Evolutionary conservation across 2,888 invertebrate species (phyloP), one percentile per base, ranked within the genome.

Genomic region (Phragmatobia fuliginosa): DNA sequence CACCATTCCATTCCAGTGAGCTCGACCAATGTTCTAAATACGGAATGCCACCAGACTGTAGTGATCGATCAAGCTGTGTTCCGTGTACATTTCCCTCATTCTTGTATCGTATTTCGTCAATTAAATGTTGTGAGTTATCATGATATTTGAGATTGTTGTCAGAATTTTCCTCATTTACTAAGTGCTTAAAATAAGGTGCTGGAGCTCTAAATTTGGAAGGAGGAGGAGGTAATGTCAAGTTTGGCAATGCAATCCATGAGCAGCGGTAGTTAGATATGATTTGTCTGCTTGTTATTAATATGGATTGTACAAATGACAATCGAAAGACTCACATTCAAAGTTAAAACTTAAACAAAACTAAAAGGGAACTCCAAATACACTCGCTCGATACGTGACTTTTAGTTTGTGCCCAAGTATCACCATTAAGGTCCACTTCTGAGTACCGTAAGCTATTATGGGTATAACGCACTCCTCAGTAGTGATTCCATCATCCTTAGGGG

Each of bases 1-100:
- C 70, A 76, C 69, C 71, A 77, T 81, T 82, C 82, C 81, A 81
- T 67, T 76, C 75, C 68, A 82, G 59, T 79, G 73, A 62, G 71
- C 63, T 41, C 66, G 62, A 73, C 74, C 66, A 77, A 71, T 78
- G 73, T 68, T 79, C 75, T 71, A 72, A 72, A 83, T 70, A 73
- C 68, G 67, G 62, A 62, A 32, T 65, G 65, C 68, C 63, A 65
- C 69, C 72, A 68, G 70, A 71, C 71, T 68, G 65, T 71, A 58
- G 45, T 66, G 58, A 66, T 61, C 41, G 60, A 66, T 66, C 21
- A 41, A 32, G 33, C 36, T 28, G 28, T 56, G 56, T 5, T 28
- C n/a, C 38, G 52, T 62, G 56, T 67, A 62, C 58, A 31, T 62
- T 38, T 38, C 18, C 60, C 32, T 66, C 59, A 59, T 61, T 45